phyloP scores from a whole-genome alignment of 2,113 vertebrate genomes.

The Sula dactylatra region DNA sequence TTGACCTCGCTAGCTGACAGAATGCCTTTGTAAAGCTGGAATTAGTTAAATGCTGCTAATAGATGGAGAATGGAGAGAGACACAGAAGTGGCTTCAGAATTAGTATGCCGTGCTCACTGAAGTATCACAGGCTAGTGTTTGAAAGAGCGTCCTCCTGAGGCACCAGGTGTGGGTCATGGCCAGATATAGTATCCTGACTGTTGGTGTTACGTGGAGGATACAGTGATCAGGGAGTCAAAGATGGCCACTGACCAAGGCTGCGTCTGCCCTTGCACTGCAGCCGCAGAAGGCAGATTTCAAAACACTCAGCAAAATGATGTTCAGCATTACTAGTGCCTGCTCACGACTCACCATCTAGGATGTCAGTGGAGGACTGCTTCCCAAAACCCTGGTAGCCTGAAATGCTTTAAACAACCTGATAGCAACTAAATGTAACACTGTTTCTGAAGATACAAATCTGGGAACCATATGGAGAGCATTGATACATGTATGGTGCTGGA shows the following conservation, averaged over 20 bases:
- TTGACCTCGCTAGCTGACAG: background rate
- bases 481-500: background rate
- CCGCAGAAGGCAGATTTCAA: background rate
- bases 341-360: background rate
- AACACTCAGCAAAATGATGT: background rate
- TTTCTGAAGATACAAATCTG: background rate
- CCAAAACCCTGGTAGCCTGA: background rate
- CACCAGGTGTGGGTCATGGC: background rate
- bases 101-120: background rate
- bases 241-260: background rate
- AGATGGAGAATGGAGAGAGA: background rate
- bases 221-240: background rate
- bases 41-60: background rate
- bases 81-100: background rate
- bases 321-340: background rate
- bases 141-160: background rate
- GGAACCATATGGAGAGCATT: background rate
- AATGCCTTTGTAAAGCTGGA: background rate
- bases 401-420: background rate
- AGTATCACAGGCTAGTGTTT: background rate
- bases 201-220: rapidly evolving
- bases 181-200: no score
- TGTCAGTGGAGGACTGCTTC: background rate
- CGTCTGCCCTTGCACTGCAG: no score
- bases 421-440: background rate